Evolutionary conservation across 1,140 invertebrate genomes (phyloP), one percentile per base, ranked within the genome.

Genomic region (Polypedilum vanderplanki): DNA sequence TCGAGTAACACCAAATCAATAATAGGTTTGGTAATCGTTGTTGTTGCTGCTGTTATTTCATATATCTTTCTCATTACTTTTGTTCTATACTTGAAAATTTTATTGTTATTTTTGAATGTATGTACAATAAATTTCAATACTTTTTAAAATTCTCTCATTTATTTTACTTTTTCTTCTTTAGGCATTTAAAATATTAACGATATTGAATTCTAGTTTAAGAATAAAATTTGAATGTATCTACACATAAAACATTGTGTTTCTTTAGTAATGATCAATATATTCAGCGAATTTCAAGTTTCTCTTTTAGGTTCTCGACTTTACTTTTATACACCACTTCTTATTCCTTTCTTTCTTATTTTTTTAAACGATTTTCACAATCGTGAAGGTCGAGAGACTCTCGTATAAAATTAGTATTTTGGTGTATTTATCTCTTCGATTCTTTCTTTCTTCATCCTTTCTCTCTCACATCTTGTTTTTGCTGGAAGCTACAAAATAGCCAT

Each of bases 351-450:
- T 57, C 46, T 57, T 12, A n/a, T 57, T 57, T 57, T 57, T 12
- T 57, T 57, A 57, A 57, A 57, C 46, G 46, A 57, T 57, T 57
- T 57, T 57, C 24, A 33, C 24, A 57, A 57, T 57, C 20, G 65
- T 70, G 65, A 70, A 70, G 65, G 65, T 70, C 65, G 65, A 70
- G 46, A 70, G 65, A 70, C 65, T 57, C n/a, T 70, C 65, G 65
- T 22, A 70, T 70, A 70, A 70, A 70, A 70, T 70, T 70, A 57
- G 46, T 57, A n/a, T n/a, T 57, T 57, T 57, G 12, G 46, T 57
- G 46, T 57, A 15, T 57, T 57, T 57, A 15, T 57, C n/a, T 15
- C 46, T 33, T 15, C 7, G 12, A 1, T 15, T 57, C 46, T 57
- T n/a, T 57, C 12, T 15, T 57, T 57, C 46, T 46, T 9, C 8